Conservation (phyloP, 2,113 vertebrate species). For the Cromileptes altivelis region DNA sequence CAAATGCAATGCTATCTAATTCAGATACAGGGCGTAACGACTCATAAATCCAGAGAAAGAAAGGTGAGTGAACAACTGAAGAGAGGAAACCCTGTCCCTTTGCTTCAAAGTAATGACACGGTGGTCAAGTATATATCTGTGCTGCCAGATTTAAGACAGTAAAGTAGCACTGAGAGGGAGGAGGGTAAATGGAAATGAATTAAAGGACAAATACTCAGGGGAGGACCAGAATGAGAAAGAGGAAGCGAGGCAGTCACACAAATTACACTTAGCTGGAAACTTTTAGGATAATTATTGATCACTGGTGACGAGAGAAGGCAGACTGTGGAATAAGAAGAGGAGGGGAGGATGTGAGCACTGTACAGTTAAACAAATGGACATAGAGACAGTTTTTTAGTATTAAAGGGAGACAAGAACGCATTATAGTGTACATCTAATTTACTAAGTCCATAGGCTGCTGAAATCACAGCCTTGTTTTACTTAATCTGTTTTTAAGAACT, state of each 20-base stretch:
- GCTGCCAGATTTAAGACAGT: constrained; percentile 22
- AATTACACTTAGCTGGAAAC: constrained; percentile 20
- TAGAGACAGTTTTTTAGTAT: background rate
- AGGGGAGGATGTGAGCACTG: background rate
- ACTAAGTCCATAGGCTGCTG: background rate
- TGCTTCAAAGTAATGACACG: constrained; percentile 31
- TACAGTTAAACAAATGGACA: background rate
- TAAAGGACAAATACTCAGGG: constrained; percentile 14
- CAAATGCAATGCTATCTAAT: constrained; percentile 49
- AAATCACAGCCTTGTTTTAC: background rate
- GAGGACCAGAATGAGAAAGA: background rate
- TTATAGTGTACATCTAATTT: background rate
- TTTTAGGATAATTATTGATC: constrained; percentile 2
- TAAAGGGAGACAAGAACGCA: background rate
- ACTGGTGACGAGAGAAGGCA: background rate
- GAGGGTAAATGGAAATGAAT: constrained; percentile 14
- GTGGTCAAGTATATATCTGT: constrained; percentile 35
- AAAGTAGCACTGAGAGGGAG: background rate
- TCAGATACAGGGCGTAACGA: constrained; percentile 40
- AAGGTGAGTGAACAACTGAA: constrained; percentile 22
- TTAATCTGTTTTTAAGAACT: background rate
- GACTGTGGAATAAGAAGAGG: background rate
- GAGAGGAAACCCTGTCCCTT: constrained; percentile 18
- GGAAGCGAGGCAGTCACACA: constrained; percentile 10
- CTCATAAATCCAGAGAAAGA: constrained; percentile 52